Evolutionary conservation across 2,113 vertebrate species (phyloP).

Genomic region (Alaudala cheleensis): DNA sequence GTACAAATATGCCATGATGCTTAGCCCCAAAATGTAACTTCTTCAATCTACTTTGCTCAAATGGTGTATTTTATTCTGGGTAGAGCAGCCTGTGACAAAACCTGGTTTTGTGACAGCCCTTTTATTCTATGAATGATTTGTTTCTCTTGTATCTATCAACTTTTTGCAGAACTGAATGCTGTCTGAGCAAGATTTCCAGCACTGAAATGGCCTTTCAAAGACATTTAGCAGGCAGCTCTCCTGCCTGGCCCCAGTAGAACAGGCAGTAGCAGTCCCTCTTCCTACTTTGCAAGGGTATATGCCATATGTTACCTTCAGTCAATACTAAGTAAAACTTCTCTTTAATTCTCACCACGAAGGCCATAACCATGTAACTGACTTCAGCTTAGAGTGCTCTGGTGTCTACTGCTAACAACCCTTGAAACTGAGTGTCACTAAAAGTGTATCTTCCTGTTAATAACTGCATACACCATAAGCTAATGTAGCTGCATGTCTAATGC

Average conservation of each 20-base stretch:
- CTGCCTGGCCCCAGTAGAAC: constrained; percentile 40
- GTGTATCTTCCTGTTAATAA: background rate
- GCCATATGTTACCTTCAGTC: background rate
- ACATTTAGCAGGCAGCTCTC: constrained; percentile 46
- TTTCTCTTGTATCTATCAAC: constrained; percentile 47
- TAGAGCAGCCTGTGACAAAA: background rate
- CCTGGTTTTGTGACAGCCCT: background rate
- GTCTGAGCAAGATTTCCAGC: constrained; percentile 48
- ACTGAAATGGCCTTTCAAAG: constrained; percentile 54
- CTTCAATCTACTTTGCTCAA: background rate
- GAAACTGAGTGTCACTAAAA: background rate
- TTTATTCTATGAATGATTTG: background rate
- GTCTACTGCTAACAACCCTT: constrained; percentile 20
- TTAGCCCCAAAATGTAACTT: background rate
- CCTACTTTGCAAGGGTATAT: constrained; percentile 50
- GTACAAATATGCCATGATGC: background rate
- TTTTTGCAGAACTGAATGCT: constrained; percentile 54
- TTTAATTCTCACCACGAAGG: constrained; percentile 33
- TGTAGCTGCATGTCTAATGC: background rate
- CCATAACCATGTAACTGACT: constrained; percentile 28
- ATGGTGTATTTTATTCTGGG: background rate
- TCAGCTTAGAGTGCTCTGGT: background rate
- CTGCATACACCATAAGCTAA: constrained; percentile 41
- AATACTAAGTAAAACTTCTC: constrained; percentile 12
- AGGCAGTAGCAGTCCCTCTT: constrained; percentile 38